Evolutionary conservation across 2,113 vertebrate species (phyloP).

Genomic region (Clarias gariepinus): DNA sequence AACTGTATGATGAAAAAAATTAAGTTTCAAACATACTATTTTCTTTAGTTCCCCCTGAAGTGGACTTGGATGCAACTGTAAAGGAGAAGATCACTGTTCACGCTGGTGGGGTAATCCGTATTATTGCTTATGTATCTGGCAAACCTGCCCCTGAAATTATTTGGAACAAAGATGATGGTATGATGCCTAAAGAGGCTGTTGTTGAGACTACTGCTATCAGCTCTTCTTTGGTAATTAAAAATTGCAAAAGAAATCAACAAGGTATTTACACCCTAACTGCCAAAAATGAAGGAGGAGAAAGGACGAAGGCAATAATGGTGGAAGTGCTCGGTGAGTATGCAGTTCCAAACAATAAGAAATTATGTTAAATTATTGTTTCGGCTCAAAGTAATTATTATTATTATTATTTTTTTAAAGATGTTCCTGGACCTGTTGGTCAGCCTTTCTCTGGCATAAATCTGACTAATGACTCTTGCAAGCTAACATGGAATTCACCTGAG

Average conservation of each 20-base stretch:
- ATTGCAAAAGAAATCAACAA: slow-evolving; percentile 90
- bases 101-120: slow-evolving; percentile 92
- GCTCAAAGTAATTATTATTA: not conserved
- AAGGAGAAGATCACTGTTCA: slow-evolving; percentile 97
- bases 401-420: slow-evolving; percentile 76
- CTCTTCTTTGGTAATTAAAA: slow-evolving; percentile 93
- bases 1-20: not conserved
- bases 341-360: not conserved
- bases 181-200: slow-evolving; percentile 86
- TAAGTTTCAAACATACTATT: not conserved
- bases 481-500: slow-evolving; percentile 94
- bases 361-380: not conserved
- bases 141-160: slow-evolving; percentile 88
- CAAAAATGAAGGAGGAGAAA: slow-evolving; percentile 94
- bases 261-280: slow-evolving; percentile 92
- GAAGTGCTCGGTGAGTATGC: slow-evolving; percentile 90
- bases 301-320: slow-evolving; percentile 92
- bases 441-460: slow-evolving; percentile 91
- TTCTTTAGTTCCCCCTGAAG: slow-evolving; percentile 85
- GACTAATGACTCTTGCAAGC: slow-evolving; percentile 92
- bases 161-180: slow-evolving; percentile 86
- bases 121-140: slow-evolving; percentile 95
- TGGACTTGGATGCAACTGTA: slow-evolving; percentile 91
- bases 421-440: slow-evolving; percentile 90
- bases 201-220: slow-evolving; percentile 94